phyloP scores from a whole-genome alignment of 2,797 vertebrate species.

The Vultur gryphus region DNA sequence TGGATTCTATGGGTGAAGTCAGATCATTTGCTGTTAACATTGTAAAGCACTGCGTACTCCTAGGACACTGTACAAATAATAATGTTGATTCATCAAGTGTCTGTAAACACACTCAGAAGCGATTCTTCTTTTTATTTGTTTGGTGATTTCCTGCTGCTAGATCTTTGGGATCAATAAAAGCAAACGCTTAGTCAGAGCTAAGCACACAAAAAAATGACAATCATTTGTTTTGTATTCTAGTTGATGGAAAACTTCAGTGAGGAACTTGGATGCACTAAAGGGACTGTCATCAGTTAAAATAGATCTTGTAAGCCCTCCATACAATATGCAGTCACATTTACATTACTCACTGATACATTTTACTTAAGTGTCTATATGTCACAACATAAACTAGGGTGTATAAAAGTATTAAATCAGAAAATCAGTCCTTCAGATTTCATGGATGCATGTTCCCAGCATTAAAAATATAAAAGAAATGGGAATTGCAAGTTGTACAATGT shows the following conservation, averaged over 20 bases:
- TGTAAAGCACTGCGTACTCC: not conserved
- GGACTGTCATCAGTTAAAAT: not conserved
- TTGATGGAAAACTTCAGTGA: not conserved
- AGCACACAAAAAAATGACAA: not conserved
- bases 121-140: slow-evolving; percentile 29
- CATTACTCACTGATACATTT: not conserved
- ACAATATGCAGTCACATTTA: not conserved
- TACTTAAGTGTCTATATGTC: not conserved
- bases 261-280: not conserved
- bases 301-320: not conserved
- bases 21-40: not conserved
- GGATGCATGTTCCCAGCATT: not conserved
- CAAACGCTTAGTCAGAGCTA: slow-evolving; percentile 32
- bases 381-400: not conserved
- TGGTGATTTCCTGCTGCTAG: not conserved
- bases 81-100: slow-evolving; percentile 8
- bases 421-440: not conserved
- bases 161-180: slow-evolving; percentile 42
- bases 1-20: not conserved
- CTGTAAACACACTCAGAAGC: not conserved
- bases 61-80: not conserved
- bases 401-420: not conserved
- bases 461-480: not conserved
- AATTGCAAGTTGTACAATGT: not conserved
- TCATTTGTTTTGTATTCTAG: not conserved